These are phyloP conservation scores for Oreotrochilus melanogaster DNA, from an alignment of 2,113 vertebrate genomes.

Conservation along the genomic window DNA sequence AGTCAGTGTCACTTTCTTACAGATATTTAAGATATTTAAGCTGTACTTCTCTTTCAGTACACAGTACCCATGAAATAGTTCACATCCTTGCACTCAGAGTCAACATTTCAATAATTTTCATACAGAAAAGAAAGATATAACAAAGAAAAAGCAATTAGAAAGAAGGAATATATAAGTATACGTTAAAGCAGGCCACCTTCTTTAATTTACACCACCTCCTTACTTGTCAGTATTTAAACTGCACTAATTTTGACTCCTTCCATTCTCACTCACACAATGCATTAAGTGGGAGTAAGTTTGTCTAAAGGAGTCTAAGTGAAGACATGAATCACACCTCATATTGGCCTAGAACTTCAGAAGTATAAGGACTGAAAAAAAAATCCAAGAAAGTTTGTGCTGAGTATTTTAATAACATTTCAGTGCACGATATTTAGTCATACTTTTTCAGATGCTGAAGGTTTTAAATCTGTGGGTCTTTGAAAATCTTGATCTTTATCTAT, in stretches of 20 bases:
- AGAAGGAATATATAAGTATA: background rate
- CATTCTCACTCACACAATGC: conserved; percentile 33
- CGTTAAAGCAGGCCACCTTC: conserved; percentile 15
- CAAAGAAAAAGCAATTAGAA: conserved; percentile 7
- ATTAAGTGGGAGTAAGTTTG: conserved; percentile 37
- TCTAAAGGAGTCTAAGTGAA: conserved; percentile 6
- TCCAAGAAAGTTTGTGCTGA: background rate
- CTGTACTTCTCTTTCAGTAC: background rate
- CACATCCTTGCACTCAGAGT: background rate
- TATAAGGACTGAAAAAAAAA: background rate
- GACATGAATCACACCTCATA: conserved; percentile 26
- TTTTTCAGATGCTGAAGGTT: background rate
- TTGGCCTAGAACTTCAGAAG: background rate
- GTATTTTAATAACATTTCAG: background rate
- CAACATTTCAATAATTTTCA: background rate
- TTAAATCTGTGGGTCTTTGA: background rate
- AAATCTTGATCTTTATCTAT: background rate
- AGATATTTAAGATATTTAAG: background rate
- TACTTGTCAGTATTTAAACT: conserved; percentile 33
- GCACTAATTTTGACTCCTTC: conserved; percentile 34
- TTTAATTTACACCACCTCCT: conserved; percentile 16
- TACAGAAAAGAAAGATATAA: background rate
- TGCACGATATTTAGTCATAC: background rate
- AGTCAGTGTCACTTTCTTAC: background rate
- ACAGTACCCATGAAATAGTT: background rate